phyloP scores from a whole-genome alignment of 2,797 vertebrate species.

The Phalanger gymnotis region DNA sequence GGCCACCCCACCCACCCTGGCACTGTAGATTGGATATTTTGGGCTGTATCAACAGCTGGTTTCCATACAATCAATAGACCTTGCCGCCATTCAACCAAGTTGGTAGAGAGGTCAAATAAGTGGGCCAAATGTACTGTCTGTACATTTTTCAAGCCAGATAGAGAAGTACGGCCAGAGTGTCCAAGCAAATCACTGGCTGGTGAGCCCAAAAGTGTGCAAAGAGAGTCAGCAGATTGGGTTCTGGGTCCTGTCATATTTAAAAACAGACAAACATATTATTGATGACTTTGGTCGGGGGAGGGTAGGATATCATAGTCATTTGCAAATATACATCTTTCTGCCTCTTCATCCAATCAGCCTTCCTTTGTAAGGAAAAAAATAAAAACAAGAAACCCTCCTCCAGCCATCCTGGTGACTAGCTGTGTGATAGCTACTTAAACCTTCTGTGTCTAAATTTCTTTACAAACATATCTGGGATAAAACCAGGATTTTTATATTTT shows the following conservation, averaged over 20 bases:
- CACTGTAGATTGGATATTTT: slow-evolving; percentile 38
- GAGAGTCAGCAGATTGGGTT: background rate
- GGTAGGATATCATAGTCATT: background rate
- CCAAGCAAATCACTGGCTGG: background rate
- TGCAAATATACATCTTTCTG: background rate
- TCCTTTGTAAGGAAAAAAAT: background rate
- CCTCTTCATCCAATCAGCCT: background rate
- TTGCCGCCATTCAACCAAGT: background rate
- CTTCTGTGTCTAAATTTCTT: background rate
- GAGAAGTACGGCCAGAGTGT: background rate
- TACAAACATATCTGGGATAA: background rate
- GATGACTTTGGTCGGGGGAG: background rate
- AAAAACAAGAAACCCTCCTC: background rate
- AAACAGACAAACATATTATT: background rate
- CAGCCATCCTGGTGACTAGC: background rate
- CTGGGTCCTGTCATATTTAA: background rate
- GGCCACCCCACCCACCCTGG: slow-evolving; percentile 19
- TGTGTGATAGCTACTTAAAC: background rate
- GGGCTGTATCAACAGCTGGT: slow-evolving; percentile 44
- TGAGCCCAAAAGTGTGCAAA: background rate
- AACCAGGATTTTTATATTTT: background rate
- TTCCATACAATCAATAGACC: slow-evolving; percentile 49
- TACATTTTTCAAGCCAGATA: background rate
- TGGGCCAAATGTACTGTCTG: background rate
- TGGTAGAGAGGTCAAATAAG: slow-evolving; percentile 16